Evolutionary conservation across 2,888 invertebrate genomes (phyloP), one percentile per base, ranked within the genome.

Genomic region (Oegoconia quadripuncta): DNA sequence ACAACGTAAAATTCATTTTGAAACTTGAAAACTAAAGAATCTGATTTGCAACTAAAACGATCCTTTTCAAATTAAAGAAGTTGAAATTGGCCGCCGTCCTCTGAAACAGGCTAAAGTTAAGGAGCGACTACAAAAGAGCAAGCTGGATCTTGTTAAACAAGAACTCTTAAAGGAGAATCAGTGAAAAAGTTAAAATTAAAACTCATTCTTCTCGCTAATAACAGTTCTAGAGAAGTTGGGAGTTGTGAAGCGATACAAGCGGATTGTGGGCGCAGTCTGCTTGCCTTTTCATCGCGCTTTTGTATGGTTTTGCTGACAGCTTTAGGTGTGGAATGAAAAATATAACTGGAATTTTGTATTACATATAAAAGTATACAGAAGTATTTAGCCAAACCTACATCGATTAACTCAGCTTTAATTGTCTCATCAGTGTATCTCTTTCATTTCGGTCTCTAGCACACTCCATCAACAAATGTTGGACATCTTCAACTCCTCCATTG

Each of bases 151-250:
- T 73, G 72, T 78, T 73, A 63, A 71, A 74, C 73, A 71, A 72
- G 68, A 67, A 67, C 66, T 75, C 63, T 68, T 70, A 62, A 69
- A 59, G 55, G 62, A 53, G 62, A 68, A 67, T 72, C 64, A 59
- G 64, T 52, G 64, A 66, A 72, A 74, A 77, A 77, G 72, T 80
- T 77, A 62, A 73, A 70, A 75, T 79, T 75, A 74, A 77, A 77
- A 74, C 66, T 66, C 69, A 65, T 71, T 71, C 63, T 63, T 61
- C 52, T 50, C 42, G 55, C 56, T 64, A 63, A 64, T 63, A 62
- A 60, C 51, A 45, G 38, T 34, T 35, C 37, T 26, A 26, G 45
- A 44, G 37, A 22, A 22, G 29, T 16, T 12, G 32, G 15, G 26
- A 11, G 27, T 34, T 37, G 35, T 32, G 44, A 35, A 33, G 28